Conservation (phyloP, 2,888 invertebrate genomes). For the Chaitophorus viminalis region DNA sequence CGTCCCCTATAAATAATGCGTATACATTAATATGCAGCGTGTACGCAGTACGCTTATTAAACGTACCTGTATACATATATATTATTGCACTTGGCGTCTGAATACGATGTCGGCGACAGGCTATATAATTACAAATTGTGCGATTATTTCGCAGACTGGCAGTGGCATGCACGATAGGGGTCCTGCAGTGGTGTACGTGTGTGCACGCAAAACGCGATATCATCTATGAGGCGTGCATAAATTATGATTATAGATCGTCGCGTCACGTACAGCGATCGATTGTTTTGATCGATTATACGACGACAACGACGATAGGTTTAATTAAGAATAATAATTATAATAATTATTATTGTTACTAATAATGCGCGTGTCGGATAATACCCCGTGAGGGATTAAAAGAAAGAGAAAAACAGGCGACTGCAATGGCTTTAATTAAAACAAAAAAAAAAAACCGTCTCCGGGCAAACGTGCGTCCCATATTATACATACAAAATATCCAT, state of each 20-base stretch:
- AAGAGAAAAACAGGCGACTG: background rate
- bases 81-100: background rate
- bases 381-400: background rate
- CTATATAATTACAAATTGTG: background rate
- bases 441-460: slow-evolving; percentile 47
- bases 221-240: background rate
- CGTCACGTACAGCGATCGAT: background rate
- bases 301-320: background rate
- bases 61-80: background rate
- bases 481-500: slow-evolving; percentile 2
- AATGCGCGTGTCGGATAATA: background rate
- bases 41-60: background rate
- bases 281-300: background rate
- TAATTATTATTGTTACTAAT: background rate
- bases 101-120: background rate
- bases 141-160: background rate
- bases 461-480: background rate
- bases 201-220: background rate
- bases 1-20: background rate
- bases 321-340: slow-evolving; percentile 11
- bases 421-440: slow-evolving; percentile 42
- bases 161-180: background rate
- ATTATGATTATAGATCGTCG: background rate
- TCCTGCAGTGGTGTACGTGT: background rate
- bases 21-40: background rate